Percentiles rank a stretch among this genome's conserved stretches.
Evolutionary conservation across 2,888 invertebrate species (phyloP).

Genomic region (Hymenopus coronatus): DNA sequence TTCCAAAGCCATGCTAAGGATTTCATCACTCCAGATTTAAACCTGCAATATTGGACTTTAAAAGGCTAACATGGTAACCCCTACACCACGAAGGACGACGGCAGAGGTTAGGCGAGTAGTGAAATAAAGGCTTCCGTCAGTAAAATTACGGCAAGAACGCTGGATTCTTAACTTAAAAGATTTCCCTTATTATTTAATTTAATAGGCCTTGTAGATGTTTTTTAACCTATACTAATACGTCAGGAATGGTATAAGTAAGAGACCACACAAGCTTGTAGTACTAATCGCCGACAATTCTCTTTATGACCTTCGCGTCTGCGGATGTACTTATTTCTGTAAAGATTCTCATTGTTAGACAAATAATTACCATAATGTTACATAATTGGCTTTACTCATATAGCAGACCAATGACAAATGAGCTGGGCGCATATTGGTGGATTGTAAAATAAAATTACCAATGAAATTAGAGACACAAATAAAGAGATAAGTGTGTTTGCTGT

Average conservation of each 20-base stretch:
- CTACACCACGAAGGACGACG: no score
- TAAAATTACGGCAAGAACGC: no score
- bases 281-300: background rate
- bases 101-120: no score
- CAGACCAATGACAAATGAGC: background rate
- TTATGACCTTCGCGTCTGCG: background rate
- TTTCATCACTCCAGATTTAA: no score
- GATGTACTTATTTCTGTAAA: background rate
- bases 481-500: background rate
- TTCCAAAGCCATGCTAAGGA: no score
- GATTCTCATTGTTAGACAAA: background rate
- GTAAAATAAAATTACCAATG: background rate
- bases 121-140: no score
- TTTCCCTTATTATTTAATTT: no score
- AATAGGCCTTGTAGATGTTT: no score
- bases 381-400: background rate
- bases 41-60: no score
- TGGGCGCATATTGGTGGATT: background rate
- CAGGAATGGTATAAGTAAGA: background rate
- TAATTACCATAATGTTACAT: background rate
- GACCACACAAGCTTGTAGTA: background rate
- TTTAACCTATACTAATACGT: no score
- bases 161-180: no score
- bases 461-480: background rate
- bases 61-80: no score